Evolutionary conservation across 2,113 vertebrate genomes (phyloP).

Genomic region (Setophaga kirtlandii): DNA sequence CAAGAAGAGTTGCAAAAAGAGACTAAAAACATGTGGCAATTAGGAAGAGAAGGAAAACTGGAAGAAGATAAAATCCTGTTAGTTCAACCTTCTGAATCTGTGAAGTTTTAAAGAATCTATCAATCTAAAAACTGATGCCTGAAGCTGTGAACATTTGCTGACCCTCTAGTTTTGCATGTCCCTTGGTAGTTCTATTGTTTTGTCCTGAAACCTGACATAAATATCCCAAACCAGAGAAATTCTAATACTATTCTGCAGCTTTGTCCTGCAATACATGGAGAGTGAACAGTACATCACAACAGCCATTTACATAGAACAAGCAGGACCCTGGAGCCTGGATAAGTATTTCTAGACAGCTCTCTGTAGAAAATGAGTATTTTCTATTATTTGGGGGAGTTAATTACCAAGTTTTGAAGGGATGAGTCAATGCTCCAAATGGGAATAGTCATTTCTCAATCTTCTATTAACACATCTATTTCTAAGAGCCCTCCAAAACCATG

Average conservation of each 20-base stretch:
- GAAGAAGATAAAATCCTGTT: not conserved
- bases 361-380: not conserved
- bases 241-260: not conserved
- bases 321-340: not conserved
- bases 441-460: slow-evolving; percentile 12
- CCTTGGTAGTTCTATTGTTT: not conserved
- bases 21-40: not conserved
- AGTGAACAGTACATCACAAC: not conserved
- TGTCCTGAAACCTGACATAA: not conserved
- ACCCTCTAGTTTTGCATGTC: not conserved
- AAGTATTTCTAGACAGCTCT: not conserved
- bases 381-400: slow-evolving; percentile 2
- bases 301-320: not conserved
- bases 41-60: not conserved
- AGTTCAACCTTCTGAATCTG: not conserved
- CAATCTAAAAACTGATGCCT: not conserved
- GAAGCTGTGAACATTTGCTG: not conserved
- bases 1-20: not conserved
- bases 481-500: slow-evolving; percentile 8
- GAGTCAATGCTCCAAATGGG: not conserved
- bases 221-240: not conserved
- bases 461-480: slow-evolving; percentile 47
- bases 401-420: slow-evolving; percentile 6
- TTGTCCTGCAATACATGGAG: not conserved
- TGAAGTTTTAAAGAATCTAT: not conserved